Evolutionary conservation across 2,113 vertebrate genomes (phyloP).

Genomic region (Brachirus orientalis): DNA sequence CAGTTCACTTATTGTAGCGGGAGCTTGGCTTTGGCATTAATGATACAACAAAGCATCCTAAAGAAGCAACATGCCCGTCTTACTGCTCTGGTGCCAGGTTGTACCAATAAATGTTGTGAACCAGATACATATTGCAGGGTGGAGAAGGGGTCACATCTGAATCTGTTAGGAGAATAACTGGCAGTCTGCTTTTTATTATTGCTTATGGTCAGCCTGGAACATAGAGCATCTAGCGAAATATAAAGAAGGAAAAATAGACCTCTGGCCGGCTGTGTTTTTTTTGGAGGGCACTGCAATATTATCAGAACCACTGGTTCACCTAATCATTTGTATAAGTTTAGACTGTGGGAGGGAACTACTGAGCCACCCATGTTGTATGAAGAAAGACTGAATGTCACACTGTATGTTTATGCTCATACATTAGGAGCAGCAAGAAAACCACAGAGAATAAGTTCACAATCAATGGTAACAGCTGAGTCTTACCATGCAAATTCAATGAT

Average conservation of each 20-base stretch:
- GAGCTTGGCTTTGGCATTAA: background rate
- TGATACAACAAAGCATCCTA: background rate
- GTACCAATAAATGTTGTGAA: background rate
- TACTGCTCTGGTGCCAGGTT: background rate
- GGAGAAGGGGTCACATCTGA: background rate
- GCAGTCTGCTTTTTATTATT: background rate
- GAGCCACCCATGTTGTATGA: no score
- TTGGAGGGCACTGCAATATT: background rate
- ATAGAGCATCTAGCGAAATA: background rate
- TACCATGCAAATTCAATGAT: constrained; percentile 1
- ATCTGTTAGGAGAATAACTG: background rate
- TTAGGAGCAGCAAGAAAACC: no score
- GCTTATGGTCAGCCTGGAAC: background rate
- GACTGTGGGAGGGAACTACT: background rate
- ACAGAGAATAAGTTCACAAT: no score
- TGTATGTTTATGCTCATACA: background rate
- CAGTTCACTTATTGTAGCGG: background rate
- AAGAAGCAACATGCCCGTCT: background rate
- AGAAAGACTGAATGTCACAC: background rate
- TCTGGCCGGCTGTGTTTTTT: background rate
- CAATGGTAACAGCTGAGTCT: background rate
- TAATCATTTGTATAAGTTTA: constrained; percentile 1
- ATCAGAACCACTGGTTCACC: no score
- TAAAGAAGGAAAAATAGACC: background rate
- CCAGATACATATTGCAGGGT: background rate